A percentile compares a stretch with the other conserved stretches of the same genome.
phyloP scores from a whole-genome alignment of 1,140 invertebrate genomes.

The Drosophila micromelanica region DNA sequence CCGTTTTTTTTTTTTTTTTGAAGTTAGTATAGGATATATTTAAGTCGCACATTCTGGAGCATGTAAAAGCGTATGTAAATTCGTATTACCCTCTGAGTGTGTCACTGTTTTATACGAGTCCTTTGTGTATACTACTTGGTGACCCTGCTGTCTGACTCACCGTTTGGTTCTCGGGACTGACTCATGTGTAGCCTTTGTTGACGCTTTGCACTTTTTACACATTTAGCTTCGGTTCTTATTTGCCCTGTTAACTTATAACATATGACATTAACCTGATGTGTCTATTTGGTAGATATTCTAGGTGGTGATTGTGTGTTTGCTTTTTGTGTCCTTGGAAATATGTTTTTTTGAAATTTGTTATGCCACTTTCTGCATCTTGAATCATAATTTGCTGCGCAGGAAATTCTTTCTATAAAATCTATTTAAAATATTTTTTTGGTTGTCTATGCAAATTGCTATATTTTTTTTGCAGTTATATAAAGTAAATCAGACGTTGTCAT shows the following conservation, averaged over 20 bases:
- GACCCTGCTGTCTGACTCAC: slow-evolving; percentile 16
- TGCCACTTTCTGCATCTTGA: too few species aligned
- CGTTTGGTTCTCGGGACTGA: slow-evolving; percentile 7
- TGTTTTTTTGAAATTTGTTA: slow-evolving; percentile 34
- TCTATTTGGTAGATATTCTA: background rate
- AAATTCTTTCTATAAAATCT: too few species aligned
- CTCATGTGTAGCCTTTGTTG: slow-evolving; percentile 12
- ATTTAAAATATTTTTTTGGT: too few species aligned
- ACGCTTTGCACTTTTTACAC: slow-evolving; percentile 27
- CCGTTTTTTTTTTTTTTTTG: background rate
- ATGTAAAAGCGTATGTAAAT: slow-evolving; percentile 16
- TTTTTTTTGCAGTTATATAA: too few species aligned
- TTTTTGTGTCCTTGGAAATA: slow-evolving; percentile 60
- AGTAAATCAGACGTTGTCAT: too few species aligned
- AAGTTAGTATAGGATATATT: slow-evolving; percentile 19
- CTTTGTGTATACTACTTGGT: slow-evolving; percentile 21
- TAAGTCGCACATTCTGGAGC: slow-evolving; percentile 17
- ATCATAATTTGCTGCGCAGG: too few species aligned
- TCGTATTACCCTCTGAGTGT: slow-evolving; percentile 44
- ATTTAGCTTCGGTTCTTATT: slow-evolving; percentile 48
- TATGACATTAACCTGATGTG: slow-evolving; percentile 39
- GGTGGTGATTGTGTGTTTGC: background rate
- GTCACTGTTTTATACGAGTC: slow-evolving; percentile 55
- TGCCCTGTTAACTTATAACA: slow-evolving; percentile 65
- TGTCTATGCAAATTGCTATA: too few species aligned